Base-by-base conservation (phyloP, 2,797 vertebrate species). In the Rhodeus uyekii region DNA sequence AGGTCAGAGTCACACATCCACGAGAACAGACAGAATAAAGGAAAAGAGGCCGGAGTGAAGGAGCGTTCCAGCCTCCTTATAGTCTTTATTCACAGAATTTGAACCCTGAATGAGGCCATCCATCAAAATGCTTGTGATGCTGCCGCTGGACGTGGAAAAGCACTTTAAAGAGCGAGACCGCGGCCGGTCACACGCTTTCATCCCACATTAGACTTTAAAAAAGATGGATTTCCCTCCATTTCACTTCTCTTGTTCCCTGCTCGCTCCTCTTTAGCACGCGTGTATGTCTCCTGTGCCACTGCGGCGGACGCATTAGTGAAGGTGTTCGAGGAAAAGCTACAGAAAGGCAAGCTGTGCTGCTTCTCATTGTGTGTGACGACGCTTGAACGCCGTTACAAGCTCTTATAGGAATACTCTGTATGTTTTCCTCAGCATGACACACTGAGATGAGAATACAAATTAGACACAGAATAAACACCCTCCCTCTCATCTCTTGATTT, bases 51-150 rank as follows among this genome's bases (percentile, higher is more conserved):
- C 3, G 22, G 12, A 9, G 5, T 27, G 34, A 73, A 75, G 50
- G 13, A 38, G 32, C 32, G 27, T 39, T 76, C 12, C n/a, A 27
- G 27, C 12, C 22, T 34, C 8, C 63, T 76, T 80, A 71, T 79
- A 71, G 69, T 67, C 67, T 84, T 83, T 86, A 83, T 81, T 83
- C 84, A 64, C 81, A 72, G 73, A 78, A 83, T 75, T 61, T 80
- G 79, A 83, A 83, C 77, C 74, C 44, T 48, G 75, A 80, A 50
- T 50, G 44, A 67, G 82, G 55, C 78, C 86, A 85, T 87, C 84
- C 81, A 81, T 87, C 86, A 87, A 85, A 83, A 38, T 24, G 27
- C 79, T 58, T 63, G 78, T 22, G 48, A 46, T 60, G 34, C 22
- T 6, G 32, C 29, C 55, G 9, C 39, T 8, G 80, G 61, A 82